Percentiles rank a stretch among this genome's conserved stretches.
phyloP scores from a whole-genome alignment of 2,113 vertebrate species.

The Callaeas wilsoni region DNA sequence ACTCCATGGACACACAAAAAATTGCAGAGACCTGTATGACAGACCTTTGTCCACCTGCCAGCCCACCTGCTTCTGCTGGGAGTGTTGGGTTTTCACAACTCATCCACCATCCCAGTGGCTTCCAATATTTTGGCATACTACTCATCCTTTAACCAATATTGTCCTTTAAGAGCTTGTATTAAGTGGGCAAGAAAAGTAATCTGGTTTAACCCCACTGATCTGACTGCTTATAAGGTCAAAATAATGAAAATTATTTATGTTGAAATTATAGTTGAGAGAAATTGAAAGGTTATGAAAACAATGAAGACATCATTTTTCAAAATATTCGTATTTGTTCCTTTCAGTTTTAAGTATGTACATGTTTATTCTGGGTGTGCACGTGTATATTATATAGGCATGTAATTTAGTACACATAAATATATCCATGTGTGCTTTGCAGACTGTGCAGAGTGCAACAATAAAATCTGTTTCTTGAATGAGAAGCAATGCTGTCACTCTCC shows the following conservation, averaged over 20 bases:
- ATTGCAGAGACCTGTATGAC: background rate
- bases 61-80: background rate
- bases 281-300: background rate
- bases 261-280: background rate
- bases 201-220: background rate
- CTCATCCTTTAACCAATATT: background rate
- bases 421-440: background rate
- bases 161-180: background rate
- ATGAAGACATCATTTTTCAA: background rate
- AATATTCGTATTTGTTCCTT: background rate
- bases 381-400: background rate
- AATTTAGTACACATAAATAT: background rate
- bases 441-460: background rate
- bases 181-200: background rate
- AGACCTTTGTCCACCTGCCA: background rate
- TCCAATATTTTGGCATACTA: background rate
- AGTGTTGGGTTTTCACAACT: background rate
- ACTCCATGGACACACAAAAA: background rate
- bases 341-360: background rate
- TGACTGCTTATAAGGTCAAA: background rate
- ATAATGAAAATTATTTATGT: background rate
- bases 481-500: background rate
- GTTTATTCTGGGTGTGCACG: background rate
- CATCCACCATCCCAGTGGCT: background rate
- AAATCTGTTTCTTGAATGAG: rapidly evolving